Evolutionary conservation across 2,888 invertebrate genomes (phyloP), one percentile per base, ranked within the genome.

Genomic region (Agrochola lychnidis): DNA sequence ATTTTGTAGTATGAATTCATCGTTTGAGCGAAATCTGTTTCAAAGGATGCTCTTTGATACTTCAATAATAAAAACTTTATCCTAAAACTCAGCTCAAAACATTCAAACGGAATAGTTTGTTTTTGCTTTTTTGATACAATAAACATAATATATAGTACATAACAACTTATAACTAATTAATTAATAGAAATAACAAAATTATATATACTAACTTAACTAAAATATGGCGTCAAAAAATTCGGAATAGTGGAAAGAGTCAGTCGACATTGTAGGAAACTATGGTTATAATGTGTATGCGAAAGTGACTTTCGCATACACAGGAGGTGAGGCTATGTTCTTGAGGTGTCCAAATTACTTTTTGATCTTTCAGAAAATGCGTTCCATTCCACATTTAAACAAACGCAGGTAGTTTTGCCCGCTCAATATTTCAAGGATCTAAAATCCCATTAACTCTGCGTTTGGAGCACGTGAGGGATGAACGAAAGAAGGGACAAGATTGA

Each of bases 401-500:
- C n/a, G 53, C 63, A 82, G 57, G 63, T 63, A 79, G 76, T 71
- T 51, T 22, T 69, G 16, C 66, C 56, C 40, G 19, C 14, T 80
- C 69, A 67, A 63, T 73, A 73, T 69, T 70, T 85, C 59, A 80
- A 61, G 73, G 77, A 77, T 73, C 83, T 78, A 72, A 79, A 80
- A 75, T 73, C 62, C 74, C 74, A 86, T 84, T 78, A 82, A 59
- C 45, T 73, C 42, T 73, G 0, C 69, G 62, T 68, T 36, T 66
- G 22, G 19, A 67, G 51, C 76, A 87, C 76, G 85, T 82, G 83
- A 85, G 73, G 84, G 74, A 81, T 73, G 67, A 79, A 73, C 70
- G 67, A 57, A 70, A 57, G 78, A 67, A 78, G 75, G 75, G 76
- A 79, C 80, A 85, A 88, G 86, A 82, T 89, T 86, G 84, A 86